Conservation (phyloP, 2,888 invertebrate genomes). For the Orthosia incerta region DNA sequence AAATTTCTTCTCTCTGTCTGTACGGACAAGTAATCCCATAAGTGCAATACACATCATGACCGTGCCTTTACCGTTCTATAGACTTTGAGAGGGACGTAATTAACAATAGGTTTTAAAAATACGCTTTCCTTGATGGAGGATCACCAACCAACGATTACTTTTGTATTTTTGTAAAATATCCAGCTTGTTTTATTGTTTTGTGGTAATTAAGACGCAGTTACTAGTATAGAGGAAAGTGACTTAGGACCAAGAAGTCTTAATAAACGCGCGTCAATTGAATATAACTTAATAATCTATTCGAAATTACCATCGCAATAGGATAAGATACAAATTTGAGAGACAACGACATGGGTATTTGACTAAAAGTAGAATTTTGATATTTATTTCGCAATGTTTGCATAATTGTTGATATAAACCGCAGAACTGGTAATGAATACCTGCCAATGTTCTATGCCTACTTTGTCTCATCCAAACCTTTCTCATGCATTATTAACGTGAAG, state of each 20-base stretch:
- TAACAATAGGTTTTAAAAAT: slow-evolving; percentile 89
- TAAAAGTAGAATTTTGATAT: slow-evolving; percentile 75
- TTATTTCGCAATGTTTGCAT: slow-evolving; percentile 79
- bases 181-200: slow-evolving; percentile 80
- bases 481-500: slow-evolving; percentile 31
- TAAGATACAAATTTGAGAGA: slow-evolving; percentile 84
- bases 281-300: slow-evolving; percentile 70
- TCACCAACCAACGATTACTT: slow-evolving; percentile 83
- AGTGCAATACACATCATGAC: slow-evolving; percentile 91
- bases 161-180: slow-evolving; percentile 84
- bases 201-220: slow-evolving; percentile 76
- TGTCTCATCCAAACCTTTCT: slow-evolving; percentile 42
- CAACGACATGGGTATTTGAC: slow-evolving; percentile 83
- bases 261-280: slow-evolving; percentile 84
- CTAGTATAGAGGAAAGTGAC: slow-evolving; percentile 80
- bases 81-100: slow-evolving; percentile 91
- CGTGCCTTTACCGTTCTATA: slow-evolving; percentile 91
- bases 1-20: slow-evolving; percentile 89
- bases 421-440: slow-evolving; percentile 57
- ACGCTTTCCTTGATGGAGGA: slow-evolving; percentile 82
- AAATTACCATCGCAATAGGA: slow-evolving; percentile 83
- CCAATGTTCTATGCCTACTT: slow-evolving; percentile 50
- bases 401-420: slow-evolving; percentile 65
- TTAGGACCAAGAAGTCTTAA: slow-evolving; percentile 83
- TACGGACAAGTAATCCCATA: slow-evolving; percentile 87